These are phyloP conservation scores for Capreolus pygargus DNA, from an alignment of 2,113 vertebrate species.

Conservation along the genomic window DNA sequence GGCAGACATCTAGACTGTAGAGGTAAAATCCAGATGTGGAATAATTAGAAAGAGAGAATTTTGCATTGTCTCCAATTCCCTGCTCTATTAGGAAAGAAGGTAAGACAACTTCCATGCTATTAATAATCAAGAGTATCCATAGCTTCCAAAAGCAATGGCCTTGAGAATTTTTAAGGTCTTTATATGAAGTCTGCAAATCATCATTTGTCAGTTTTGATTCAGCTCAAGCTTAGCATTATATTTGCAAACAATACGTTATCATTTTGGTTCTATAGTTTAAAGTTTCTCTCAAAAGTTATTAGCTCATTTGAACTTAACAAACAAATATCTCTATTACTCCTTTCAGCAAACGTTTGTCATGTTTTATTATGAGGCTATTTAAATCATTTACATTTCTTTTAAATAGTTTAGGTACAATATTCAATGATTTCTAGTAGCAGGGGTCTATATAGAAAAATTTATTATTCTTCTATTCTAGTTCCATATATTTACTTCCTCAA, in stretches of 20 bases:
- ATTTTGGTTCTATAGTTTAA: not conserved
- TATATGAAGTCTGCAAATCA: not conserved
- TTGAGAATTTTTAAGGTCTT: not conserved
- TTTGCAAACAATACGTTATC: not conserved
- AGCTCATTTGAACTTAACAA: not conserved
- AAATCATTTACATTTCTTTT: not conserved
- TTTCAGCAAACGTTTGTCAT: not conserved
- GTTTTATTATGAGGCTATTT: not conserved
- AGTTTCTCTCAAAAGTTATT: constrained; percentile 23
- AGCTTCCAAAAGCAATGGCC: constrained; percentile 16
- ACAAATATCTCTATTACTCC: not conserved
- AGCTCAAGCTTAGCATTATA: not conserved
- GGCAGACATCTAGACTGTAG: constrained; percentile 69
- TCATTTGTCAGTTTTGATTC: not conserved
- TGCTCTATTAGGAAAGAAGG: constrained; percentile 62
- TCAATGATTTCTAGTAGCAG: not conserved
- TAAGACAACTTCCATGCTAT: constrained; percentile 42
- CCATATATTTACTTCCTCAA: not conserved
- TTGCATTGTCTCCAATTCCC: constrained; percentile 61
- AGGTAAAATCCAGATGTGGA: constrained; percentile 70
- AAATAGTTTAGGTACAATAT: not conserved
- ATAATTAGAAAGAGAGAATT: constrained; percentile 74
- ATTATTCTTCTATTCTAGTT: not conserved
- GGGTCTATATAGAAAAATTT: not conserved
- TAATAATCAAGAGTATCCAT: constrained; percentile 17